Conservation (phyloP, 2,797 vertebrate genomes). For the Enteromius treurensis region DNA sequence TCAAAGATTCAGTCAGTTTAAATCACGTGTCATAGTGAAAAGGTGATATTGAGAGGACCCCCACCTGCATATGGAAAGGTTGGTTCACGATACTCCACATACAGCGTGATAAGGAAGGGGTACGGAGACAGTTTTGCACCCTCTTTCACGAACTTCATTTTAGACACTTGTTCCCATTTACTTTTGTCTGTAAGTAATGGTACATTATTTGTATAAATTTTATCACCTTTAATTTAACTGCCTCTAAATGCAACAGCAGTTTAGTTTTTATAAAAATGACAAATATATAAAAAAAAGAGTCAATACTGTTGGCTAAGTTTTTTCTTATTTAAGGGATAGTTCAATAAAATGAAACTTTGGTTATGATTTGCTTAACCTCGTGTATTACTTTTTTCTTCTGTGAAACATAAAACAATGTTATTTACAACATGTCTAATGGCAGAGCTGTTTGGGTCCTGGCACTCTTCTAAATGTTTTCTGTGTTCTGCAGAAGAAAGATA, state of each 20-base stretch:
- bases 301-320: too few species aligned
- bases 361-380: background rate
- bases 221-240: background rate
- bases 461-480: background rate
- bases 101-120: slow-evolving; percentile 80
- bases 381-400: background rate
- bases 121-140: slow-evolving; percentile 69
- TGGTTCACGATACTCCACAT: slow-evolving; percentile 74
- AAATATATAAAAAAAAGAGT: background rate
- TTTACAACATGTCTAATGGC: background rate
- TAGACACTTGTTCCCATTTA: slow-evolving; percentile 75
- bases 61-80: slow-evolving; percentile 43
- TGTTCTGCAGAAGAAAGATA: background rate
- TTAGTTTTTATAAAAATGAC: background rate
- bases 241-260: background rate
- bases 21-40: slow-evolving; percentile 15
- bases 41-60: slow-evolving; percentile 38
- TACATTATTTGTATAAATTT: background rate
- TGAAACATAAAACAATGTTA: background rate
- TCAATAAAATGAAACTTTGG: background rate
- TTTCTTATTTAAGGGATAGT: background rate
- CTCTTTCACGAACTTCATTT: slow-evolving; percentile 71
- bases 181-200: slow-evolving; percentile 78
- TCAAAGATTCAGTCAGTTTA: slow-evolving; percentile 7
- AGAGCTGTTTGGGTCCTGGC: background rate